Percentiles rank a stretch among this genome's conserved stretches.
Evolutionary conservation across 2,113 vertebrate species (phyloP).

Genomic region (Prietella phreatophila): DNA sequence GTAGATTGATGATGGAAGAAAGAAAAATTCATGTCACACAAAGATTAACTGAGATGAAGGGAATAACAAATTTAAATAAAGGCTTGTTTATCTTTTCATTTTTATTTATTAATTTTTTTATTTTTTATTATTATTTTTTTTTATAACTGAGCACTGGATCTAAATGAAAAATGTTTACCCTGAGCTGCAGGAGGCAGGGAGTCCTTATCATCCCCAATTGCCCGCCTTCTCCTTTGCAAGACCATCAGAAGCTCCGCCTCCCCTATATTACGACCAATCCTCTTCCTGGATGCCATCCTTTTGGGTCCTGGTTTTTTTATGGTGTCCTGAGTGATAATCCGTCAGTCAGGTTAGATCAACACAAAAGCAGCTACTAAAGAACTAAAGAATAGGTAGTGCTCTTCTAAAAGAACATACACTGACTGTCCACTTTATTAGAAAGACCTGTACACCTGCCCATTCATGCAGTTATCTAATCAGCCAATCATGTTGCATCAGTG

Average conservation of each 20-base stretch:
- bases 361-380: background rate
- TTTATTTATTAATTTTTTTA: too few species aligned
- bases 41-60: background rate
- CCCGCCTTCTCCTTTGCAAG: constrained; percentile 74
- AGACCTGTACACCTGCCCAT: background rate
- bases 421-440: background rate
- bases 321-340: constrained; percentile 53
- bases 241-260: constrained; percentile 72
- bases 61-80: background rate
- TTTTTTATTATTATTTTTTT: background rate
- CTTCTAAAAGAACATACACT: background rate
- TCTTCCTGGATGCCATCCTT: constrained; percentile 51
- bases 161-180: constrained; percentile 47
- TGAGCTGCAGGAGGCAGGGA: background rate
- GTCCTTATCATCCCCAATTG: constrained; percentile 61
- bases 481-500: background rate
- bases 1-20: background rate
- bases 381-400: background rate
- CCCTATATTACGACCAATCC: constrained; percentile 52
- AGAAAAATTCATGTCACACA: background rate
- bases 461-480: background rate
- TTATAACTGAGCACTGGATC: background rate
- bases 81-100: background rate
- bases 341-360: background rate
- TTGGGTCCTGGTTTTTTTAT: constrained; percentile 52